phyloP scores from a whole-genome alignment of 2,113 vertebrate species.

The Cervus canadensis region DNA sequence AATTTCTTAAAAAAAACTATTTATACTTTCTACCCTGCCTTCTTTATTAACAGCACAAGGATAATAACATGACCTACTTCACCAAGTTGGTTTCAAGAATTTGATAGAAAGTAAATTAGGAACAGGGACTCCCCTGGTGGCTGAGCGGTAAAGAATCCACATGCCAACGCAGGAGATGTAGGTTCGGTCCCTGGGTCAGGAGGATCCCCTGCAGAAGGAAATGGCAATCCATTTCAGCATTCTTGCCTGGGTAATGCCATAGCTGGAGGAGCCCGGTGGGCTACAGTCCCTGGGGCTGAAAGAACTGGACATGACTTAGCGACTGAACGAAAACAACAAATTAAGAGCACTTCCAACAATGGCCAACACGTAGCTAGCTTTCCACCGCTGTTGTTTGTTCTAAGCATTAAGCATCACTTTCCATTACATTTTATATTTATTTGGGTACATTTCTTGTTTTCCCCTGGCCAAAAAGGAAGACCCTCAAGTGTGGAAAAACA shows the following conservation, averaged over 20 bases:
- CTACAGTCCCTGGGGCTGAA: neutral
- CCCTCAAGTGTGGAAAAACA: neutral
- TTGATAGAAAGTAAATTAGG: neutral
- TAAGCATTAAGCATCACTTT: neutral
- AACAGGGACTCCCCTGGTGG: neutral
- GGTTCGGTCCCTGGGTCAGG: neutral
- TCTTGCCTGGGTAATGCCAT: neutral
- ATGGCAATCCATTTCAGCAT: neutral
- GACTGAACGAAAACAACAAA: neutral
- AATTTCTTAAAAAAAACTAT: neutral
- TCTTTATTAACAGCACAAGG: neutral
- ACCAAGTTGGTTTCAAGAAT: neutral
- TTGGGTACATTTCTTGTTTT: neutral
- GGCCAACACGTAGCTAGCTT: neutral
- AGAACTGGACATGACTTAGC: neutral
- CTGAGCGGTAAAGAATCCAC: neutral
- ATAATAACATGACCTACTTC: neutral
- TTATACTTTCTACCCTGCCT: neutral
- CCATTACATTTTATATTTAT: neutral
- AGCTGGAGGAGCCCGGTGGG: rapidly evolving
- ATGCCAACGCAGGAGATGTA: neutral
- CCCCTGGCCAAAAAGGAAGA: neutral
- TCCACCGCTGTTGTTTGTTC: neutral
- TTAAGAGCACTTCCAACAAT: neutral
- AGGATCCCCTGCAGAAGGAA: neutral